Evolutionary conservation across 2,888 invertebrate genomes (phyloP).

Genomic region (Ectropis crepuscularia): DNA sequence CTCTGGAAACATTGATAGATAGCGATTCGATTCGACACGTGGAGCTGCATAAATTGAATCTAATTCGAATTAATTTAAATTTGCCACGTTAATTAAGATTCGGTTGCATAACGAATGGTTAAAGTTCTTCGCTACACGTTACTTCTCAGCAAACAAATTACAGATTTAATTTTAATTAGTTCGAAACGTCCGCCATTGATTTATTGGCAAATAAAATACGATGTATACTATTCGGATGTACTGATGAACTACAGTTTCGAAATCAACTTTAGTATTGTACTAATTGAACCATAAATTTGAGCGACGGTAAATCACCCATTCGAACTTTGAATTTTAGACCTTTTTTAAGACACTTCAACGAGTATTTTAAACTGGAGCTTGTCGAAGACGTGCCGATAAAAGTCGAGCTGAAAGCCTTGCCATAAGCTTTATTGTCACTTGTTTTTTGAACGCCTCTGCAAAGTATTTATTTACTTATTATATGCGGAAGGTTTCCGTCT

Average conservation of each 20-base stretch:
- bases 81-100: constrained; percentile 38
- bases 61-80: constrained; percentile 35
- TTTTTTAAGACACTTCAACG: background rate
- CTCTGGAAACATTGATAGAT: background rate
- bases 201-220: constrained; percentile 30
- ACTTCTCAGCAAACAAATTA: constrained; percentile 33
- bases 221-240: constrained; percentile 15
- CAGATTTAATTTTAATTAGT: constrained; percentile 34
- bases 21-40: constrained; percentile 1
- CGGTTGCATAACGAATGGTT: constrained; percentile 34
- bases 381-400: background rate
- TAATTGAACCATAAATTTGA: constrained; percentile 25
- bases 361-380: background rate
- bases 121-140: constrained; percentile 27
- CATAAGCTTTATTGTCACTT: constrained; percentile 3
- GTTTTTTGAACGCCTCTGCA: constrained; percentile 1
- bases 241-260: constrained; percentile 25
- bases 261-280: constrained; percentile 19
- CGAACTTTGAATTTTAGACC: constrained; percentile 3
- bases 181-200: constrained; percentile 26
- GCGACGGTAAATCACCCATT: constrained; percentile 8
- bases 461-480: background rate
- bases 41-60: constrained; percentile 29
- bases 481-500: constrained; percentile 1
- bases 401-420: background rate